Base-by-base conservation (phyloP, 1,140 invertebrate species). In the Bursaphelenchus mucronatus region DNA sequence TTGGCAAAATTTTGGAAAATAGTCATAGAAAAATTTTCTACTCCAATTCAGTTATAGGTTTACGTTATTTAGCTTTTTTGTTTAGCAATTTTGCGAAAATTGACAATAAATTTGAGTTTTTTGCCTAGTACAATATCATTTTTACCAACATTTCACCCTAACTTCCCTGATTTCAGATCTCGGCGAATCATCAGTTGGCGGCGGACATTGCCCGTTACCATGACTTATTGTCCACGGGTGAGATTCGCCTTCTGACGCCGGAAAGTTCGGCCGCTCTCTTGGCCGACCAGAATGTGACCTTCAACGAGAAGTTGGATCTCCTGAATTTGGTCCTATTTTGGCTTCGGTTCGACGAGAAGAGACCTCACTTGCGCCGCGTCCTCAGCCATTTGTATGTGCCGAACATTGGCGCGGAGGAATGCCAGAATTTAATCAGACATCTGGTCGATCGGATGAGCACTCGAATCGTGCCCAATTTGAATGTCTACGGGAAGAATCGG, bases 321-420 rank as follows among this genome's bases (percentile, higher is more conserved):
- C 19, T 61, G 45, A 61, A 61, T 30, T 15, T 61, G 10, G 59
- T 41, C 9, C 9, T 61, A 0, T 47, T 53, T 8, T 61, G 59
- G 59, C 44, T 53, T 15, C 8, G 9, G 9, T 47, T 47, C 59
- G 59, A 61, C 59, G 59, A 62, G 53, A 19, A 61, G 10, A 9
- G 51, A 9, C 46, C 17, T 0, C 30, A 56, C 15, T 21, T 56
- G 13, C 19, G 17, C 43, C 17, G 30, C 4, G 44, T 61, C 40
- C 39, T 61, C 53, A 13, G 45, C 11, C 15, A 19, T 15, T 21
- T 61, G 17, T 43, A 13, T 8, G 43, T 58, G 19, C 56, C 30
- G 47, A 21, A 43, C 3, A 21, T 58, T 19, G 21, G 21, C 9
- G 9, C 4, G 10, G 40, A 39, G 21, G 56, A 58, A 13, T 10